Percentiles rank a stretch among this genome's conserved stretches.
These are phyloP conservation scores for Perca schrenkii DNA, from an alignment of 2,113 vertebrate genomes.

Conservation along the genomic window DNA sequence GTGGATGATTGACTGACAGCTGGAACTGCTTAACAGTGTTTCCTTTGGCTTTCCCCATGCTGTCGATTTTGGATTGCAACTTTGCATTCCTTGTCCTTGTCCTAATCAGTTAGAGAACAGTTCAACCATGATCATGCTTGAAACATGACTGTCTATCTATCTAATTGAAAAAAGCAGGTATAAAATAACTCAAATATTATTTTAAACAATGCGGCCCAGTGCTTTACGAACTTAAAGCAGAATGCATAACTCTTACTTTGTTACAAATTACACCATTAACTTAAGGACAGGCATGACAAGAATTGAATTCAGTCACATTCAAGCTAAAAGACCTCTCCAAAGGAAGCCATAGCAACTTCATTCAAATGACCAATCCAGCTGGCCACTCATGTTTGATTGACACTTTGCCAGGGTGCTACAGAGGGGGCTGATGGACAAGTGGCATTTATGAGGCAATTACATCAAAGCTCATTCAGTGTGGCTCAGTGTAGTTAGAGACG, in stretches of 20 bases:
- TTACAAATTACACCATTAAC: conserved; percentile 31
- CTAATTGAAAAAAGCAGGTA: background rate
- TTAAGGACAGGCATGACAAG: conserved; percentile 29
- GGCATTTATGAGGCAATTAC: conserved; percentile 87
- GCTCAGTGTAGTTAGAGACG: conserved; percentile 44
- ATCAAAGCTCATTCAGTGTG: conserved; percentile 76
- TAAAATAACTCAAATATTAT: conserved; percentile 28
- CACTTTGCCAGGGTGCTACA: conserved; percentile 72
- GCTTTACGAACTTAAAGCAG: conserved; percentile 1
- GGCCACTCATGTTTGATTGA: conserved; percentile 81
- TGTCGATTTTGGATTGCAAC: background rate
- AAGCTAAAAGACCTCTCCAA: conserved; percentile 49
- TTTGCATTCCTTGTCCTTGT: background rate
- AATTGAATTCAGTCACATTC: conserved; percentile 52
- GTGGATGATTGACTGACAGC: conserved; percentile 46
- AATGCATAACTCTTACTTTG: conserved; percentile 36
- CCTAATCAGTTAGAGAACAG: conserved; percentile 26
- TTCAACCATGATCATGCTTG: background rate
- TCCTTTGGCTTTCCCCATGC: conserved; percentile 23
- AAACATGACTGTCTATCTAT: background rate
- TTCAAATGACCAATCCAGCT: conserved; percentile 67
- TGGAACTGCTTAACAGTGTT: conserved; percentile 31
- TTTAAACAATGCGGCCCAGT: background rate
- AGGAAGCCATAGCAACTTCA: conserved; percentile 60
- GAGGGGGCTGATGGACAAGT: conserved; percentile 82